Evolutionary conservation across 2,113 vertebrate genomes (phyloP).

Genomic region (Sminthopsis crassicaudata): DNA sequence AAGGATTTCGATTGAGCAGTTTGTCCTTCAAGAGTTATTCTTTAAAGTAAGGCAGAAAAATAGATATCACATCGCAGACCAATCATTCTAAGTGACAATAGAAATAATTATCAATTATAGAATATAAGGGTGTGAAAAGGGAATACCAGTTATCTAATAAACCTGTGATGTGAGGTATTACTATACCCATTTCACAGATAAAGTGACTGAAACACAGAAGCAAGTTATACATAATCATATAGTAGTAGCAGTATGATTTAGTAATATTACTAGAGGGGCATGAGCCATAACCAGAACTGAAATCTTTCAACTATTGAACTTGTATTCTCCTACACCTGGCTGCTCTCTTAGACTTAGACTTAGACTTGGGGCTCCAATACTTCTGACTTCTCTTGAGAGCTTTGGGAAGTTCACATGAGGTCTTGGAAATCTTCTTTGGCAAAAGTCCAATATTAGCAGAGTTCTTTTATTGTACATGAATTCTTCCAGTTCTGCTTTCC

Average conservation of each 20-base stretch:
- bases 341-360: background rate
- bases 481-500: constrained; percentile 2
- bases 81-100: background rate
- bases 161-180: background rate
- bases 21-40: background rate
- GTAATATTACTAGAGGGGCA: background rate
- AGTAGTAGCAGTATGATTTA: background rate
- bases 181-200: background rate
- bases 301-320: background rate
- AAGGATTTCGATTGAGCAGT: background rate
- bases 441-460: background rate
- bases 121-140: background rate
- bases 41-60: background rate
- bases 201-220: background rate
- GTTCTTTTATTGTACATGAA: background rate
- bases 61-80: background rate
- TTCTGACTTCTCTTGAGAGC: background rate
- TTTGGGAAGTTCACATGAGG: background rate
- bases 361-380: background rate
- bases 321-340: background rate
- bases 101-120: background rate
- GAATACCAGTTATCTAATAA: background rate
- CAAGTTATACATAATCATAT: background rate
- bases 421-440: background rate
- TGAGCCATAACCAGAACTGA: background rate